Conservation (phyloP, 2,797 vertebrate genomes). For the Tauraco hartlaubi region DNA sequence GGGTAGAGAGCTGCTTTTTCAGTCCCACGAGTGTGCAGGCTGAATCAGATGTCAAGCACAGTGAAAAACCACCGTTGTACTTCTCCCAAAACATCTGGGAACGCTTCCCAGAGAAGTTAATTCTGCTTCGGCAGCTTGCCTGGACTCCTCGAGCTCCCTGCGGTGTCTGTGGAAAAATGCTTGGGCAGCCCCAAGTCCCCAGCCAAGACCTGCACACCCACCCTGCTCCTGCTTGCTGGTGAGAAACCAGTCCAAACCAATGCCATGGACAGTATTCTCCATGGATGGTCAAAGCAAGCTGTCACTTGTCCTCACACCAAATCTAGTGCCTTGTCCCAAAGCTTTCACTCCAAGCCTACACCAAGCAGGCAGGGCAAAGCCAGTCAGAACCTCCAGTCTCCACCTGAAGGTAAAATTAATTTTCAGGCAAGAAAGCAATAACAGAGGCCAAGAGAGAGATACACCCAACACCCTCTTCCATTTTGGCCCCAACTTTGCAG, state of each 20-base stretch:
- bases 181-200: not conserved
- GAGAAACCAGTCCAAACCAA: not conserved
- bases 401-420: not conserved
- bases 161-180: accelerated
- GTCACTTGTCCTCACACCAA: not conserved
- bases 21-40: accelerated
- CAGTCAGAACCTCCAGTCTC: not conserved
- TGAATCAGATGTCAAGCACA: not conserved
- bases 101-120: not conserved
- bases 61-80: not conserved
- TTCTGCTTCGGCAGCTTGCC: not conserved
- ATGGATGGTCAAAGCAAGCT: not conserved
- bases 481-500: not conserved
- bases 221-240: not conserved
- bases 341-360: no score
- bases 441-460: not conserved
- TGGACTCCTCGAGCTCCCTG: not conserved
- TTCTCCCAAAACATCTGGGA: not conserved
- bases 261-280: accelerated
- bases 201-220: not conserved
- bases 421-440: not conserved
- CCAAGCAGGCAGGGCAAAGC: not conserved
- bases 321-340: not conserved
- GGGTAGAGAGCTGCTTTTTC: not conserved
- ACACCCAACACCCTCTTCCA: not conserved